Evolutionary conservation across 2,797 vertebrate species (phyloP).

Genomic region (Alosa sapidissima): DNA sequence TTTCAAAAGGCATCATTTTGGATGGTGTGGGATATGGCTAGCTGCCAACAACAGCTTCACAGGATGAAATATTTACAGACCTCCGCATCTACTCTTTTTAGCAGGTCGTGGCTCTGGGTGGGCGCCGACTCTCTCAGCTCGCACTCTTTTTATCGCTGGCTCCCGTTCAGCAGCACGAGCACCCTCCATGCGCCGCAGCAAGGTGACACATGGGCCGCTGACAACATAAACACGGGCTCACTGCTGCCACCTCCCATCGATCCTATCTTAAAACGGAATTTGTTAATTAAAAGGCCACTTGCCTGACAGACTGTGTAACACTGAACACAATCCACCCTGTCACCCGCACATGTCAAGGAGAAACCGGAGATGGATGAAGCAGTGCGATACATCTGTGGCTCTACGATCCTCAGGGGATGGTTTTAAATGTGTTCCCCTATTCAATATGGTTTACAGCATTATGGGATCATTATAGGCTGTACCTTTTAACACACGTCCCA

Average conservation of each 20-base stretch:
- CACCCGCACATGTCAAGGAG: background rate
- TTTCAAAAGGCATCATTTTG: background rate
- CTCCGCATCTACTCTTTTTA: background rate
- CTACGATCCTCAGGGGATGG: background rate
- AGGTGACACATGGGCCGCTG: background rate
- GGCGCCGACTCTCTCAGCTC: background rate
- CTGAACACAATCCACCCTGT: background rate
- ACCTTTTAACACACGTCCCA: background rate
- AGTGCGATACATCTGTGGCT: background rate
- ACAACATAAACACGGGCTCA: slow-evolving; percentile 22
- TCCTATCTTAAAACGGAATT: slow-evolving; percentile 17
- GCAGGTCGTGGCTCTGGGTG: background rate
- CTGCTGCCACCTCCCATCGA: slow-evolving; percentile 4
- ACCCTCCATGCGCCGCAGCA: background rate
- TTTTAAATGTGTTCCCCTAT: background rate
- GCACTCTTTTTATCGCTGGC: background rate
- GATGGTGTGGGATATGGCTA: background rate
- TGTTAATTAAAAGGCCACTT: slow-evolving; percentile 13
- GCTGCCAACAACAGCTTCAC: slow-evolving; percentile 12
- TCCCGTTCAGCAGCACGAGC: background rate
- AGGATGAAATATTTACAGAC: slow-evolving; percentile 24
- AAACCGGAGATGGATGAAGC: background rate
- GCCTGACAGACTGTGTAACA: background rate
- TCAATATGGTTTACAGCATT: background rate
- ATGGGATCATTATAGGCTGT: background rate